phyloP scores from a whole-genome alignment of 1,140 invertebrate species.

The Pseudoatta argentina region DNA sequence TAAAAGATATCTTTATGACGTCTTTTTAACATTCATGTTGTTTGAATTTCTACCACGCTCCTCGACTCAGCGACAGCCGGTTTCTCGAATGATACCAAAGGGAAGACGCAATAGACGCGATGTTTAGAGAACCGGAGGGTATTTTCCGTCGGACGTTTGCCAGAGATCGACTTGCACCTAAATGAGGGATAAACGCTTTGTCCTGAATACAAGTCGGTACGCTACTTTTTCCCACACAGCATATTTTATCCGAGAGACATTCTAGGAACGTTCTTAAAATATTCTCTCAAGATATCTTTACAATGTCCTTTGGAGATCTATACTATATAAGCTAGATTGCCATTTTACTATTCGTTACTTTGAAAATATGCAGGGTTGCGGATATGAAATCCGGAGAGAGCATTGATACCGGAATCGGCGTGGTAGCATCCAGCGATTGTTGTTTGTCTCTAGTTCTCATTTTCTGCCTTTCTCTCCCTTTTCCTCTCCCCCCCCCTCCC shows the following conservation, averaged over 20 bases:
- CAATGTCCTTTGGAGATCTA: no score
- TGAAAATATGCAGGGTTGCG: background rate
- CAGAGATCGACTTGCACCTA: background rate
- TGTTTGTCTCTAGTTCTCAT: constrained; percentile 15
- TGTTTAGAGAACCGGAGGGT: background rate
- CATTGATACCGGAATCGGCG: constrained; percentile 41
- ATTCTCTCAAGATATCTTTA: no score
- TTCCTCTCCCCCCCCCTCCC: background rate
- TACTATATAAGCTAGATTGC: no score
- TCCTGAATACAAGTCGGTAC: background rate
- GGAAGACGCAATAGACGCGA: background rate
- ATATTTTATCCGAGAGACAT: no score
- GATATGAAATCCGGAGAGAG: constrained; percentile 27
- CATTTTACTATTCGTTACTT: background rate
- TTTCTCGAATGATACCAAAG: background rate
- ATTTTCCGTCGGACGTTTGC: background rate
- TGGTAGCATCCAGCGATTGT: constrained; percentile 63
- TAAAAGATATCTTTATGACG: no score
- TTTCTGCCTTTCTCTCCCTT: constrained; percentile 39
- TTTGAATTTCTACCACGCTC: background rate
- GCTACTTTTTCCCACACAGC: background rate
- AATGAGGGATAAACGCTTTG: background rate
- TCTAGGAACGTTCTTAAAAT: no score
- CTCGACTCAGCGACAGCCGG: background rate
- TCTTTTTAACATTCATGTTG: no score